A percentile compares a stretch with the other conserved stretches of the same genome.
Conservation (phyloP, 2,888 invertebrate species). For the Pelosia muscerda region DNA sequence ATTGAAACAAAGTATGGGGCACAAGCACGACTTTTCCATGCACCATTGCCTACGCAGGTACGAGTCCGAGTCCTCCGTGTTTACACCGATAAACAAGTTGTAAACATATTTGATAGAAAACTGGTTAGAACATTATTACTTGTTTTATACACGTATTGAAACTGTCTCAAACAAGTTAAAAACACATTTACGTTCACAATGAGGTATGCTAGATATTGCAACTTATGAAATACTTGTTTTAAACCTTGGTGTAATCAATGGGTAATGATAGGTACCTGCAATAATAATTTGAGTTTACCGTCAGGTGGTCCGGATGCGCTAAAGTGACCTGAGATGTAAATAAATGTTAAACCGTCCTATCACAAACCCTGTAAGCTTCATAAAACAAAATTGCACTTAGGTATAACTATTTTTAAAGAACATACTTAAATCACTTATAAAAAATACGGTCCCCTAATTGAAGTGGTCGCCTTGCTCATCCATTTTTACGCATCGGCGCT, state of each 20-base stretch:
- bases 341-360: background rate
- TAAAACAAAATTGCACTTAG: background rate
- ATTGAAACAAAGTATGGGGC: background rate
- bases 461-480: constrained; percentile 65
- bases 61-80: background rate
- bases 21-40: background rate
- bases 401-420: constrained; percentile 8
- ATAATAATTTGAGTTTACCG: too few relatives aligned
- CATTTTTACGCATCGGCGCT: constrained; percentile 78
- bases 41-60: background rate
- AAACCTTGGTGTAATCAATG: too few relatives aligned
- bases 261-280: too few relatives aligned
- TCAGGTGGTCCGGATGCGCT: background rate
- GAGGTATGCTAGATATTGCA: too few relatives aligned
- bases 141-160: too few relatives aligned
- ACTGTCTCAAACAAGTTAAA: too few relatives aligned
- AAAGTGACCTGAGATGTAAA: background rate
- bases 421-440: constrained; percentile 36
- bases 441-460: constrained; percentile 62
- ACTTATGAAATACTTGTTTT: too few relatives aligned
- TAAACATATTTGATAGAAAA: too few relatives aligned
- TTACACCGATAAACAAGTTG: too few relatives aligned
- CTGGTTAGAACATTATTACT: too few relatives aligned
- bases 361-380: background rate
- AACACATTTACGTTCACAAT: too few relatives aligned